Percentiles rank a stretch among this genome's conserved stretches.
phyloP scores from a whole-genome alignment of 2,888 invertebrate species.

The Ectemnius lituratus region DNA sequence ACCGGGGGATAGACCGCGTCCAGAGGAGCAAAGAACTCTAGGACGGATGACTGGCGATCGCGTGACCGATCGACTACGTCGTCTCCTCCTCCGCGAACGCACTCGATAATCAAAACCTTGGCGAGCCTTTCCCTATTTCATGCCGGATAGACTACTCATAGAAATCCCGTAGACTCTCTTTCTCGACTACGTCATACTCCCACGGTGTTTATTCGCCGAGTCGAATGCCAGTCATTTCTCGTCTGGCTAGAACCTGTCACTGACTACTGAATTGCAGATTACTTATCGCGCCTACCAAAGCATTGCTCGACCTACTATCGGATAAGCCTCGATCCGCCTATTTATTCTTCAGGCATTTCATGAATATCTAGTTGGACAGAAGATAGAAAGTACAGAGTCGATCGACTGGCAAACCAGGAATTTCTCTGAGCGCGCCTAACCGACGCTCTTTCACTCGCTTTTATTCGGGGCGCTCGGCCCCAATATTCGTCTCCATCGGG shows the following conservation, averaged over 20 bases:
- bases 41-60: not conserved
- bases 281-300: slow-evolving; percentile 27
- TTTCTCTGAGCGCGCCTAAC: not conserved
- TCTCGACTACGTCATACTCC: not conserved
- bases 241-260: slow-evolving; percentile 1
- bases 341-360: not conserved
- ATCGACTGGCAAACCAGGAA: not conserved
- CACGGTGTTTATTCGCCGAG: slow-evolving; percentile 10
- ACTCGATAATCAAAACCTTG: too few species aligned
- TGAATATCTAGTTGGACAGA: not conserved
- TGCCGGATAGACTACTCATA: too few species aligned
- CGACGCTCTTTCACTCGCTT: not conserved
- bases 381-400: not conserved
- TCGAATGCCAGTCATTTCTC: slow-evolving; percentile 6
- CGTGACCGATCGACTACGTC: not conserved
- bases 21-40: slow-evolving; percentile 23
- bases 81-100: not conserved
- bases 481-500: too few species aligned
- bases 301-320: slow-evolving; percentile 17
- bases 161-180: too few species aligned
- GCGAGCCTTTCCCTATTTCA: too few species aligned
- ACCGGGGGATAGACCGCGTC: slow-evolving; percentile 1
- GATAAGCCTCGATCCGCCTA: slow-evolving; percentile 32
- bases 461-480: not conserved
- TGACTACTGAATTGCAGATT: slow-evolving; percentile 27